Conservation (phyloP, 2,797 vertebrate species). For the Bradypus variegatus region DNA sequence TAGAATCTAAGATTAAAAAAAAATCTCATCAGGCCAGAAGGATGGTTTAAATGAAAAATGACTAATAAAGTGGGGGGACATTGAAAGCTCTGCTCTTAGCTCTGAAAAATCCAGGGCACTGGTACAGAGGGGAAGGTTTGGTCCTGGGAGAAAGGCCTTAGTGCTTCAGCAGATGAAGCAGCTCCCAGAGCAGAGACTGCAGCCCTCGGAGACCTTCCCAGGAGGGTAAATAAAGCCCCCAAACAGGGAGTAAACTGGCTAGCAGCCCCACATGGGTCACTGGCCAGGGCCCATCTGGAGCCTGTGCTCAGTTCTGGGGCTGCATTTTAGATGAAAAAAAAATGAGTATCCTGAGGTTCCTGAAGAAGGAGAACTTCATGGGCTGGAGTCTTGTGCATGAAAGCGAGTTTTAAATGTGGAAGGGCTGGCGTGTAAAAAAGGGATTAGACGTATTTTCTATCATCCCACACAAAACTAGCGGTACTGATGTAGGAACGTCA, state of each 20-base stretch:
- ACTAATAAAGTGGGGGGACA: background rate
- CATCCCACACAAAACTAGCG: background rate
- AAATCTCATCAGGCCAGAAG: background rate
- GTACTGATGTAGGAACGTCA: background rate
- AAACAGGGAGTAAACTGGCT: too few relatives aligned
- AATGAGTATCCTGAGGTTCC: background rate
- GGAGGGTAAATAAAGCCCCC: background rate
- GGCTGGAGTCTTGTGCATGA: background rate
- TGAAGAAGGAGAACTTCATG: background rate
- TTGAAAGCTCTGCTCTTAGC: background rate
- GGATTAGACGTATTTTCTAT: background rate
- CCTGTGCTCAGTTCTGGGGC: background rate
- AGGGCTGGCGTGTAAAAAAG: background rate
- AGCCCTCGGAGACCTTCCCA: background rate
- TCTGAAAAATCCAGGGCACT: background rate
- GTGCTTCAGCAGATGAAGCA: background rate
- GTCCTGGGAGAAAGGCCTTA: background rate
- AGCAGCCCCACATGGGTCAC: fast-evolving
- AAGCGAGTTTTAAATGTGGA: background rate
- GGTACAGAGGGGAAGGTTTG: background rate
- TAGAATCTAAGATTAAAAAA: background rate
- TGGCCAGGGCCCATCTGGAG: background rate
- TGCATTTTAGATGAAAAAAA: background rate
- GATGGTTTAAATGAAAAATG: background rate
- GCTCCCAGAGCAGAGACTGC: background rate